Evolutionary conservation across 2,113 vertebrate genomes (phyloP), one percentile per base, ranked within the genome.

Genomic region (Melanostigma gelatinosum): DNA sequence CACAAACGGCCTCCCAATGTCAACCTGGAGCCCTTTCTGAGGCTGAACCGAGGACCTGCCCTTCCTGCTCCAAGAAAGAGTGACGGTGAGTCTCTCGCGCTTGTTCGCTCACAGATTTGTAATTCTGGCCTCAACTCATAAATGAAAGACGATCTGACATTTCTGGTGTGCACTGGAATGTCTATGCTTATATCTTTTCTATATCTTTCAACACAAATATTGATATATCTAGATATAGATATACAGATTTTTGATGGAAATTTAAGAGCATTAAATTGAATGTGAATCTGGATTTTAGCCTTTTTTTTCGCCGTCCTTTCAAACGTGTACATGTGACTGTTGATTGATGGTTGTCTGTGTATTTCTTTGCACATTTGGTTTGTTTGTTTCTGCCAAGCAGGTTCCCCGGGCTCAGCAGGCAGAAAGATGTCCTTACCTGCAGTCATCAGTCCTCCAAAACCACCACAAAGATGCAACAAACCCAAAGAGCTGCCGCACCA

Each of bases 1-100:
- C 96, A 96, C 36, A 92, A 40, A 78, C 91, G 94, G 0, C 96
- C 96, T 42, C 94, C 94, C 2, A 34, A 7, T 0, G 93, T 96
- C 75, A 93, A 93, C 73, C 92, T 97, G 83, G 85, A 95, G 52
- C 91, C 82, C 3, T 94, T 71, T 40, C 5, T 8, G 46, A 91
- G 38, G 44, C 11, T 32, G 4, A 91, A 1, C 1, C 72, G 18
- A 83, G 6, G 12, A 88, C 15, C 64, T 29, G 72, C 52, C 4
- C 66, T 52, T 0, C 65, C 72, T 12, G 57, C 69, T 1, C 38
- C 7, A 0, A 85, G 65, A 67, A 82, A 44, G 8, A 69, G 0
- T 34, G 62, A 83, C 0, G 86, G 95, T 95, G 72, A 85, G 91
- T 80, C 22, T 75, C 38, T 54, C 3, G 4, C 27, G 5, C 9